Conservation (phyloP, 53 echinoderm and acorn worm genomes). For the Antedon mediterranea region DNA sequence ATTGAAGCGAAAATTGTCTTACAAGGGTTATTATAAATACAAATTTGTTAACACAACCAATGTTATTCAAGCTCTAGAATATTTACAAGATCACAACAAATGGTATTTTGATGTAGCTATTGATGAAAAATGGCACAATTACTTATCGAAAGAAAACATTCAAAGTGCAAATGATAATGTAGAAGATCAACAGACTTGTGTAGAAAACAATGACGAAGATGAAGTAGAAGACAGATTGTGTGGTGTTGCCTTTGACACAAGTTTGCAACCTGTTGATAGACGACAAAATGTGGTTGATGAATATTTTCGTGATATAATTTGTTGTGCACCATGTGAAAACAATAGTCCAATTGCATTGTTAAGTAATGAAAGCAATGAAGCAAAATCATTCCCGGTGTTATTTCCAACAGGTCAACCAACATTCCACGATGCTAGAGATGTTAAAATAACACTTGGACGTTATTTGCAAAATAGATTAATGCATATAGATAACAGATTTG, state of each 20-base stretch:
- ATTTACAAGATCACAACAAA: conserved; percentile 26
- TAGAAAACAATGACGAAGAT: conserved; percentile 6
- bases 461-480: conserved; percentile 52
- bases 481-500: conserved; percentile 51
- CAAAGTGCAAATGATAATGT: neutral
- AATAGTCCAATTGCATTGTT: conserved; percentile 40
- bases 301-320: conserved; percentile 29
- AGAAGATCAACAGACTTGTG: conserved; percentile 1
- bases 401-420: conserved; percentile 48
- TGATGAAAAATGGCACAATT: conserved; percentile 21
- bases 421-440: conserved; percentile 30
- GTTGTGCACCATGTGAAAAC: conserved; percentile 50
- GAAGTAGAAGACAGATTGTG: conserved; percentile 16
- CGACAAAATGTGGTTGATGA: conserved; percentile 25
- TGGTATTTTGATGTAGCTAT: conserved; percentile 21
- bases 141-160: conserved; percentile 5
- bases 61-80: conserved; percentile 23
- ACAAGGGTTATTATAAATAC: conserved; percentile 38
- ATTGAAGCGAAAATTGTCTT: conserved; percentile 39
- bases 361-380: conserved; percentile 32
- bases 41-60: conserved; percentile 38
- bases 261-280: conserved; percentile 38
- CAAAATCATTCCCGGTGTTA: conserved; percentile 32
- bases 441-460: conserved; percentile 25
- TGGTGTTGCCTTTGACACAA: conserved; percentile 22